These are phyloP conservation scores for Teleopsis dalmanni DNA, from an alignment of 1,140 invertebrate species.

Conservation along the genomic window DNA sequence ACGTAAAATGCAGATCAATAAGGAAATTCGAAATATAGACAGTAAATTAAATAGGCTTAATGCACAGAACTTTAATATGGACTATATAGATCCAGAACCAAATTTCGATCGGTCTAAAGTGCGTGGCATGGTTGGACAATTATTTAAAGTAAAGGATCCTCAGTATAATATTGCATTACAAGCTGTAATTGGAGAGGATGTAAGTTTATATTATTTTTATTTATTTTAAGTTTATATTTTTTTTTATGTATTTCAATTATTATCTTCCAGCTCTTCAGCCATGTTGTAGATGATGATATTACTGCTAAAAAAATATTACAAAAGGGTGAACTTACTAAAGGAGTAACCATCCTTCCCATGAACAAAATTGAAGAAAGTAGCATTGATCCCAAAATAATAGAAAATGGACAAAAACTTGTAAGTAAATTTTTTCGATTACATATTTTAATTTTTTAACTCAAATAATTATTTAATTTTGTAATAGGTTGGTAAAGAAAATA, in stretches of 20 bases:
- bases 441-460: no score
- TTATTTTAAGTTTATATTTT: not conserved
- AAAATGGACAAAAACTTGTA: slow-evolving; percentile 61
- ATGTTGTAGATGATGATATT: slow-evolving; percentile 81
- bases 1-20: slow-evolving; percentile 47
- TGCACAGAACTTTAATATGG: slow-evolving; percentile 57
- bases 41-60: slow-evolving; percentile 24
- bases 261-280: slow-evolving; percentile 70
- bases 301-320: slow-evolving; percentile 80
- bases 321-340: slow-evolving; percentile 66
- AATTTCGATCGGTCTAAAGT: slow-evolving; percentile 73
- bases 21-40: slow-evolving; percentile 45
- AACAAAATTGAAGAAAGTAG: slow-evolving; percentile 71
- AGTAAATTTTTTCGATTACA: slow-evolving; percentile 2
- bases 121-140: slow-evolving; percentile 68
- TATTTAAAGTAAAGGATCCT: slow-evolving; percentile 71
- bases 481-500: slow-evolving; percentile 68
- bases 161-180: slow-evolving; percentile 73
- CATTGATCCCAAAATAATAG: slow-evolving; percentile 56
- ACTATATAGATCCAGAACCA: slow-evolving; percentile 66
- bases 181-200: slow-evolving; percentile 76
- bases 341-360: slow-evolving; percentile 85
- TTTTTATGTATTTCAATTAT: not conserved
- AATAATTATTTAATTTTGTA: no score
- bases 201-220: slow-evolving; percentile 43